phyloP scores from a whole-genome alignment of 2,888 invertebrate species.

The Tetragonisca angustula region DNA sequence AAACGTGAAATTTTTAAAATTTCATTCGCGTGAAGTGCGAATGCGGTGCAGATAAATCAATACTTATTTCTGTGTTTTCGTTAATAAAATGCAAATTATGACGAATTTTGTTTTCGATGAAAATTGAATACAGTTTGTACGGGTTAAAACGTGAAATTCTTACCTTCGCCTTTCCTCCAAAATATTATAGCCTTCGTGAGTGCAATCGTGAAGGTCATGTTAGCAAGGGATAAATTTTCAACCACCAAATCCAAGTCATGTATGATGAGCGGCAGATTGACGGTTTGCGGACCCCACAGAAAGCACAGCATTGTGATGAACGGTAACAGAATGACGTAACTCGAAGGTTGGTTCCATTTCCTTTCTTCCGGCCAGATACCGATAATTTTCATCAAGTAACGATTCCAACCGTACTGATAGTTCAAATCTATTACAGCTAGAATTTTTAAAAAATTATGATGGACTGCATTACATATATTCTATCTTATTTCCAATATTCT shows the following conservation, averaged over 20 bases:
- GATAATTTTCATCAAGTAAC: slow-evolving; percentile 65
- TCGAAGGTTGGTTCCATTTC: slow-evolving; percentile 33
- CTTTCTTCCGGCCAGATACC: slow-evolving; percentile 72
- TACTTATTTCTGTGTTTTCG: too few relatives aligned
- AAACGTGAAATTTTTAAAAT: too few relatives aligned
- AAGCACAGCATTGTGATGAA: slow-evolving; percentile 48
- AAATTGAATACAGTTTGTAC: too few relatives aligned
- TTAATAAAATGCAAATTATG: too few relatives aligned
- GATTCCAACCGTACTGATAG: slow-evolving; percentile 69
- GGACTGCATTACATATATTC: too few relatives aligned
- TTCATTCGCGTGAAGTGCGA: too few relatives aligned
- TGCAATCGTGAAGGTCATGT: slow-evolving; percentile 51
- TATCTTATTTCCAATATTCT: too few relatives aligned
- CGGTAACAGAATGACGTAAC: slow-evolving; percentile 39
- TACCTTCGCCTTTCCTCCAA: slow-evolving; percentile 57
- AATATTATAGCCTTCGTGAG: slow-evolving; percentile 53
- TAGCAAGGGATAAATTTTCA: slow-evolving; percentile 69
- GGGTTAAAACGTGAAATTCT: slow-evolving; percentile 19
- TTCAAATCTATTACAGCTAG: slow-evolving; percentile 43
- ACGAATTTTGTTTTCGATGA: too few relatives aligned
- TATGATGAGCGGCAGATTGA: slow-evolving; percentile 53
- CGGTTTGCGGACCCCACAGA: slow-evolving; percentile 42
- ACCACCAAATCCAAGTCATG: slow-evolving; percentile 65
- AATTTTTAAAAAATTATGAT: neutral
- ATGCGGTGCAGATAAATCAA: too few relatives aligned